Evolutionary conservation across 2,888 invertebrate species (phyloP), one percentile per base, ranked within the genome.

Genomic region (Meloe dianella): DNA sequence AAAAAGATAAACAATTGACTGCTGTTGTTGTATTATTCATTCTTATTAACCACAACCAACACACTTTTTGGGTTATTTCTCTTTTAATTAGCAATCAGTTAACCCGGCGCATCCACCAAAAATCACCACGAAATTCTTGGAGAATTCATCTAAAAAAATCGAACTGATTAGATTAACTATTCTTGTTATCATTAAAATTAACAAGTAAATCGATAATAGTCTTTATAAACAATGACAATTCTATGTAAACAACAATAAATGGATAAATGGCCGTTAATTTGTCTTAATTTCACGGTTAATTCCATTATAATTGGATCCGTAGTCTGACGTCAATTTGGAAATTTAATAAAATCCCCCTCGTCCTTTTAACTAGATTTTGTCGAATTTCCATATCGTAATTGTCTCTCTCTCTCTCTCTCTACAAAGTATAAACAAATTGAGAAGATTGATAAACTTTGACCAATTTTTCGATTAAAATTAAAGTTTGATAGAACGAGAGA

Each of bases 31-130:
- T 32, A 6, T 32, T 7, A 32, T 32, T 32, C 10, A 32, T 32
- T 32, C 7, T 10, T 9, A 5, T 7, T 32, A 32, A 9, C 2
- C 1, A 7, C 2, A 32, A 32, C 7, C 1, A 32, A 32, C n/a
- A n/a, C n/a, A n/a, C n/a, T n/a, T n/a, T n/a, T n/a, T n/a, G n/a
- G n/a, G n/a, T n/a, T n/a, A n/a, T n/a, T n/a, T n/a, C n/a, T n/a
- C n/a, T n/a, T n/a, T n/a, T n/a, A n/a, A n/a, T n/a, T n/a, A 32
- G 32, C 7, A 8, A 7, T 3, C 14, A 35, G 1, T 20, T 47
- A 47, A 47, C 17, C 47, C 20, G 47, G 47, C 47, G 47, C 47
- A 20, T 47, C 47, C 47, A 47, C 47, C 47, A 47, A 20, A 20
- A 47, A n/a, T 14, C 17, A n/a, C n/a, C 41, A 0, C 2, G 6